phyloP scores from a whole-genome alignment of 2,797 vertebrate species.

The Pangasius djambal region DNA sequence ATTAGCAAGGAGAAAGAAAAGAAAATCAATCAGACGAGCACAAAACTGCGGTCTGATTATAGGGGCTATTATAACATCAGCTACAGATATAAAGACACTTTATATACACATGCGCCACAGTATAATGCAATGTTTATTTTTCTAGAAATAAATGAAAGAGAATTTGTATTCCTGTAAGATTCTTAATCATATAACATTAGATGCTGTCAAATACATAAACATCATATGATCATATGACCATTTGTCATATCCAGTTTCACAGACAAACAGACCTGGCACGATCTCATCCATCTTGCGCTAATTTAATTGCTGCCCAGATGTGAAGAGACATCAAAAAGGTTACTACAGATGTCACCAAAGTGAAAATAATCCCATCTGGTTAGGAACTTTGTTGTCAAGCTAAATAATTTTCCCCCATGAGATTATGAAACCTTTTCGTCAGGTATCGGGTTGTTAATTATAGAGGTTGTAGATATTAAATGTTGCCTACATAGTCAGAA shows the following conservation, averaged over 20 bases:
- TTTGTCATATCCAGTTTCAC: neutral
- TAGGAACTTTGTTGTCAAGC: neutral
- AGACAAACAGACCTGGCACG: neutral
- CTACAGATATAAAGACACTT: neutral
- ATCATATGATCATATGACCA: neutral
- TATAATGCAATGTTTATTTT: neutral
- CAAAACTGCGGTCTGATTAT: neutral
- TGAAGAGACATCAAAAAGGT: neutral
- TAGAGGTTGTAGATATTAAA: neutral
- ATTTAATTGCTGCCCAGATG: neutral
- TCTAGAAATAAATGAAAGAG: neutral
- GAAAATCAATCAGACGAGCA: slow-evolving; percentile 1
- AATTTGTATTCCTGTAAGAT: neutral
- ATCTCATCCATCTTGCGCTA: neutral
- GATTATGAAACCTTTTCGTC: neutral
- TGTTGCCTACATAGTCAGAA: neutral
- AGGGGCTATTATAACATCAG: neutral
- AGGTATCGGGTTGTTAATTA: neutral
- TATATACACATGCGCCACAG: neutral
- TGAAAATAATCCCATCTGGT: neutral
- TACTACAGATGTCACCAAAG: neutral
- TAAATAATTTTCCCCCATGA: neutral
- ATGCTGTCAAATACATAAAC: neutral
- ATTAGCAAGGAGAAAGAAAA: slow-evolving; percentile 9
- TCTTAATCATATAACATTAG: neutral